Conservation (phyloP, 2,888 invertebrate species). For the Neoitamus cyanurus region DNA sequence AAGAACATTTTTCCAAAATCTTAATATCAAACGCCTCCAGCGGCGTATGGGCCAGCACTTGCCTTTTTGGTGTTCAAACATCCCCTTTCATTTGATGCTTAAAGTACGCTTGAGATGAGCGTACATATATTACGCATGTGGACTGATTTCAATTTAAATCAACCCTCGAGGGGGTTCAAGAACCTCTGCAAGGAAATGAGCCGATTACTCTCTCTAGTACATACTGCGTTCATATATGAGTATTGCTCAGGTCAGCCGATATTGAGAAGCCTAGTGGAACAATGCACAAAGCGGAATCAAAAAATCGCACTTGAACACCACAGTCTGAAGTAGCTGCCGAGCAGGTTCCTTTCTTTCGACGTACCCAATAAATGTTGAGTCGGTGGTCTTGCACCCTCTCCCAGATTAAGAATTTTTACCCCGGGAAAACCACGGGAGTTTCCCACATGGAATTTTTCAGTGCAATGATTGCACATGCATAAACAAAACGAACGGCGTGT, state of each 20-base stretch:
- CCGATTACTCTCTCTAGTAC: neutral
- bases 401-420: conserved; percentile 11
- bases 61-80: conserved; percentile 25
- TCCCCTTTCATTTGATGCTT: conserved; percentile 10
- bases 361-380: neutral
- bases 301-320: conserved; percentile 30
- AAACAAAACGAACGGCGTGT: conserved; percentile 15
- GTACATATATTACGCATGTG: conserved; percentile 45
- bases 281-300: conserved; percentile 13
- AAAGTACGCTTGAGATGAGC: conserved; percentile 6
- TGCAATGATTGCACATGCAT: conserved; percentile 40
- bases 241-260: conserved; percentile 12
- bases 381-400: neutral
- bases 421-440: conserved; percentile 28
- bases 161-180: conserved; percentile 48
- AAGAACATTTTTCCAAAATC: neutral
- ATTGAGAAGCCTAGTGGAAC: neutral
- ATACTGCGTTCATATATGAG: neutral
- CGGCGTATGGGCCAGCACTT: neutral
- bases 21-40: conserved; percentile 21
- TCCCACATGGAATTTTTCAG: conserved; percentile 13
- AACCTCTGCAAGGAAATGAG: conserved; percentile 41
- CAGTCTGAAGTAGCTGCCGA: neutral
- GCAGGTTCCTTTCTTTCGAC: conserved; percentile 15
- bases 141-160: conserved; percentile 50